Evolutionary conservation across 2,888 invertebrate species (phyloP), one percentile per base, ranked within the genome.

Genomic region (Branchipolynoe longqiensis): DNA sequence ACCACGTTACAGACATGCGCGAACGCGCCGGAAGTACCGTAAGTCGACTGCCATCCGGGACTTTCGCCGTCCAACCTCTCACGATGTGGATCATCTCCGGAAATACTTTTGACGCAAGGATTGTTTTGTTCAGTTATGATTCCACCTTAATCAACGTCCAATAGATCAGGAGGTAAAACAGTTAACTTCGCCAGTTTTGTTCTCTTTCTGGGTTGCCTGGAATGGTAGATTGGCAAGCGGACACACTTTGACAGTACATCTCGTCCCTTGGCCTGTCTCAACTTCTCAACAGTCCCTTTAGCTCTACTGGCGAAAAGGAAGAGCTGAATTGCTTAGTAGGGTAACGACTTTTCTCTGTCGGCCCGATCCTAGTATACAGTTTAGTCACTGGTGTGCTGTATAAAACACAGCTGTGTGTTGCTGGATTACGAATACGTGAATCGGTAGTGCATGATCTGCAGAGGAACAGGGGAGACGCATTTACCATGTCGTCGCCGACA

Each of bases 11-110:
- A 54, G n/a, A 33, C 78, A 48, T 41, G 78, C 78, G 78, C 78
- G 4, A 12, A 33, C 3, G 58, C 48, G 48, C 78, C 78, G 78
- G 78, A 78, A 48, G 54, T 78, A 18, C 48, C 78, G 78, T 41
- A 78, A 78, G 78, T 78, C 8, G 31, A 41, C 41, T 25, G 41
- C 31, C 78, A 78, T 78, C 78, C 78, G 78, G 78, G 78, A 48
- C 41, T 78, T 78, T 78, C 78, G 78, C 28, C 78, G 78, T 78
- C 78, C 78, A 41, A 48, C 78, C 41, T 78, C 78, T 36, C n/a
- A n/a, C n/a, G n/a, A 36, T 25, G 78, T 78, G 78, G 78, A 78
- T 69, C 69, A 22, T 69, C 69, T 69, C n/a, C 38, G 69, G 69
- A 36, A 69, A 69, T 38, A 33, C 69, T 69, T 69, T 69, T 69